Evolutionary conservation across 2,113 vertebrate species (phyloP).

Genomic region (Talpa occidentalis): DNA sequence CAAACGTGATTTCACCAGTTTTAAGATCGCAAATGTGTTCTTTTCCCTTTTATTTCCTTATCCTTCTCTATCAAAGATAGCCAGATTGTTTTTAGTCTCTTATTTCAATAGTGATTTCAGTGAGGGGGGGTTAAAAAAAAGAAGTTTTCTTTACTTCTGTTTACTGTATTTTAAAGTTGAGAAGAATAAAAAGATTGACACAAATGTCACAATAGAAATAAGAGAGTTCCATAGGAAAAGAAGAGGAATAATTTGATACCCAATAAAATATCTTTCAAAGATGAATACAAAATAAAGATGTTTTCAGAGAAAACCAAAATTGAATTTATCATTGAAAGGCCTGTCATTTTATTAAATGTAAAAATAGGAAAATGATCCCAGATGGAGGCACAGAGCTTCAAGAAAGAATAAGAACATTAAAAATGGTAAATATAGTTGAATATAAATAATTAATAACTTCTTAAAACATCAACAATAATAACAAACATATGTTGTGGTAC

Average conservation of each 20-base stretch:
- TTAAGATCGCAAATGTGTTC: neutral
- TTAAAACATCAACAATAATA: neutral
- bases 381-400: neutral
- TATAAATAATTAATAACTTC: neutral
- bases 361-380: neutral
- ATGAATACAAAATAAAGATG: neutral
- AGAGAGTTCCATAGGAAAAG: neutral
- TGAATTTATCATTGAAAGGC: neutral
- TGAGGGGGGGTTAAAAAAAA: neutral
- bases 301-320: neutral
- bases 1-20: neutral
- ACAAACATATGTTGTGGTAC: neutral
- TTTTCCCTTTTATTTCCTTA: neutral
- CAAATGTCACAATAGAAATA: neutral
- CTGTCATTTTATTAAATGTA: neutral
- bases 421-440: neutral
- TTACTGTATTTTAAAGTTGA: conserved; percentile 24
- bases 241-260: neutral
- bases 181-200: neutral
- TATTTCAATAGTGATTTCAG: neutral
- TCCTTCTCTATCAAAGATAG: neutral
- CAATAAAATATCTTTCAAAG: conserved; percentile 14
- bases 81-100: neutral
- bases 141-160: neutral
- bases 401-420: neutral